Evolutionary conservation across 2,113 vertebrate genomes (phyloP).

Genomic region (Rhinolophus ferrumequinum): DNA sequence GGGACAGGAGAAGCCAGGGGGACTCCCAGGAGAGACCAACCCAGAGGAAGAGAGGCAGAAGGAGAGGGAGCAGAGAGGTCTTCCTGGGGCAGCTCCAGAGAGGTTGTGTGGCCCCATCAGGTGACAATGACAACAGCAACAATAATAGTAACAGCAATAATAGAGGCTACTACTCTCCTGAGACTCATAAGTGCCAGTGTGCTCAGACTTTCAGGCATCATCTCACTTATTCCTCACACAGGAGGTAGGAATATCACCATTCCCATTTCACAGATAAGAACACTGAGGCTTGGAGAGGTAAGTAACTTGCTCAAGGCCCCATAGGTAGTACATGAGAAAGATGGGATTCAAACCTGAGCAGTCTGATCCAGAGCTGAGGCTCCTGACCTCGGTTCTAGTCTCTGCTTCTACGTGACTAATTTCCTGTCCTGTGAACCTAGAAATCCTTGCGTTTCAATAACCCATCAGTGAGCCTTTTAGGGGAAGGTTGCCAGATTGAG

Average conservation of each 20-base stretch:
- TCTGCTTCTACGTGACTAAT: no score
- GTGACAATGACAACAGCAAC: background rate
- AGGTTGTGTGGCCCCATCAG: background rate
- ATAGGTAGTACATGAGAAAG: background rate
- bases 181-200: background rate
- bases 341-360: background rate
- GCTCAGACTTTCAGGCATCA: background rate
- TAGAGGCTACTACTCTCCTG: rapidly evolving
- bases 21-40: no score
- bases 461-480: background rate
- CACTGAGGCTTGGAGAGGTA: background rate
- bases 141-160: rapidly evolving
- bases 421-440: background rate
- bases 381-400: background rate
- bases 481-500: background rate
- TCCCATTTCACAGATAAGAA: background rate
- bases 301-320: background rate
- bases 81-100: background rate
- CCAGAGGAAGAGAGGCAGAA: background rate
- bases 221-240: background rate
- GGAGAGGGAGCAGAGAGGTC: background rate
- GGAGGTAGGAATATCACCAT: background rate
- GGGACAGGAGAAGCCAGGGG: background rate
- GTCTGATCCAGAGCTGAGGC: no score
- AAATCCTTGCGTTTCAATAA: background rate